These are phyloP conservation scores for Autographa pulchrina DNA, from an alignment of 2,888 invertebrate species.

Conservation along the genomic window DNA sequence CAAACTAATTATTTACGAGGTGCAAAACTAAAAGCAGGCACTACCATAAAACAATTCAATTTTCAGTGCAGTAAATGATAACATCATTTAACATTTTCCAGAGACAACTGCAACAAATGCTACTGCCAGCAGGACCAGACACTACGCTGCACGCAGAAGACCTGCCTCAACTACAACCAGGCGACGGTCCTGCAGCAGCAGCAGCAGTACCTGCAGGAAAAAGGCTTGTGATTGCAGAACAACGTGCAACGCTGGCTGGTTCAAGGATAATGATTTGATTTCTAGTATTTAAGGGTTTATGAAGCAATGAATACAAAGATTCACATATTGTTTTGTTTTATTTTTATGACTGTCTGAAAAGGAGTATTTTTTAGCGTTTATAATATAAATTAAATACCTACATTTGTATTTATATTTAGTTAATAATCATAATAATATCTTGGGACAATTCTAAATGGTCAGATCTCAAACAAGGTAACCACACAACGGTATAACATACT, in stretches of 20 bases:
- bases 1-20: too few relatives aligned
- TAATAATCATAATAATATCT: too few relatives aligned
- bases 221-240: conserved; percentile 62
- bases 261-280: background rate
- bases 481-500: too few relatives aligned
- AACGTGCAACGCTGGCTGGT: background rate
- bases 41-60: too few relatives aligned
- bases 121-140: conserved; percentile 73
- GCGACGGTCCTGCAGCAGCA: conserved; percentile 63
- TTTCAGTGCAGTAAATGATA: background rate
- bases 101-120: conserved; percentile 79
- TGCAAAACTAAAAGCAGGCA: too few relatives aligned
- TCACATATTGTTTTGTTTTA: conserved; percentile 16
- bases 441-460: too few relatives aligned
- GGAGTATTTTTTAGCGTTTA: too few relatives aligned
- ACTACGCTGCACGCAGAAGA: conserved; percentile 77
- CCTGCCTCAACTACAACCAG: conserved; percentile 74
- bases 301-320: conserved; percentile 45
- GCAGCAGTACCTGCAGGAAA: conserved; percentile 59
- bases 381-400: too few relatives aligned
- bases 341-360: background rate
- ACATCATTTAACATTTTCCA: conserved; percentile 49
- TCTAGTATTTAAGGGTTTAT: conserved; percentile 12
- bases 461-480: too few relatives aligned
- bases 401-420: too few relatives aligned